These are phyloP conservation scores for Macroteleia sp. DNA, from an alignment of 2,888 invertebrate species.

Conservation along the genomic window DNA sequence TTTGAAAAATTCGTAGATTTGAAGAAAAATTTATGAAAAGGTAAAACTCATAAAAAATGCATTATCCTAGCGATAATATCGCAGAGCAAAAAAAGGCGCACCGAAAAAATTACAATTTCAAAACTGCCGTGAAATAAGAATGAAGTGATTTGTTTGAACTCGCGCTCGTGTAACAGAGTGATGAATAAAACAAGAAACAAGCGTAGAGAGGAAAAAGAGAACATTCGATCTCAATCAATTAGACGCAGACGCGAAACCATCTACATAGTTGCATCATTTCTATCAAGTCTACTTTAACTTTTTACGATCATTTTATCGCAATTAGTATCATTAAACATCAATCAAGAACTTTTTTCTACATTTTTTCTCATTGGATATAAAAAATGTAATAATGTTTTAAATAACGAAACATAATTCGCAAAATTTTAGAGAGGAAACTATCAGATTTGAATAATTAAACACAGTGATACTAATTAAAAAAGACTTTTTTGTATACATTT, in stretches of 20 bases:
- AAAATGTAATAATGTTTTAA: too few relatives aligned
- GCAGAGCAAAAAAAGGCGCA: background rate
- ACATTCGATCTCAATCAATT: constrained; percentile 43
- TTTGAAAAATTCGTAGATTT: too few relatives aligned
- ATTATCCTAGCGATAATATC: too few relatives aligned
- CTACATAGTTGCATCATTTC: constrained; percentile 33
- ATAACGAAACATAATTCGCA: too few relatives aligned
- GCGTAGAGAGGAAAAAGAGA: constrained; percentile 10
- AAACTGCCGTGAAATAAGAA: constrained; percentile 31
- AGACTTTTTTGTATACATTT: too few relatives aligned
- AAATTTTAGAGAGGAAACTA: too few relatives aligned
- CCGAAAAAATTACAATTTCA: constrained; percentile 33
- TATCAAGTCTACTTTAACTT: background rate
- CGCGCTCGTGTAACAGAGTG: constrained; percentile 22
- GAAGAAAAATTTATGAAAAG: too few relatives aligned
- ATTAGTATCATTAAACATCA: background rate
- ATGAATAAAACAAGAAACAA: constrained; percentile 20
- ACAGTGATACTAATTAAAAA: too few relatives aligned
- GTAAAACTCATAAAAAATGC: too few relatives aligned
- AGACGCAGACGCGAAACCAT: constrained; percentile 30
- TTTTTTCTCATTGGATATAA: too few relatives aligned
- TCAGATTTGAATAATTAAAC: too few relatives aligned
- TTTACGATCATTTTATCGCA: background rate
- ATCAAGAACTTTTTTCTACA: too few relatives aligned
- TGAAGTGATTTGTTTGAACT: constrained; percentile 39